Evolutionary conservation across 2,797 vertebrate species (phyloP).

Genomic region (Amblyopsis hoosieri): DNA sequence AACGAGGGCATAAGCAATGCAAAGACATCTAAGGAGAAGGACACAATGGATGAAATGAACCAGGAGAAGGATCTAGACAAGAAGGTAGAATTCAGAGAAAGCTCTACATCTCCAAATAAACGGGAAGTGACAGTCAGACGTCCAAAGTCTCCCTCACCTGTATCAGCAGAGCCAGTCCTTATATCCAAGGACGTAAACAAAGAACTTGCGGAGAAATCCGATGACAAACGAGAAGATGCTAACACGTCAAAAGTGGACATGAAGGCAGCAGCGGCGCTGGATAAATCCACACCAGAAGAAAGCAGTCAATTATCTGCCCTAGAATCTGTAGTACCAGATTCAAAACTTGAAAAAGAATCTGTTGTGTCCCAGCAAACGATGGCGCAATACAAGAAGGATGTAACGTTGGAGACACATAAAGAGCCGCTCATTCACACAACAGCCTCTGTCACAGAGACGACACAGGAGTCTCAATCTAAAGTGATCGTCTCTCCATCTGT

Average conservation of each 20-base stretch:
- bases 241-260: constrained; percentile 1
- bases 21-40: constrained; percentile 35
- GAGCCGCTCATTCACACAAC: constrained; percentile 23
- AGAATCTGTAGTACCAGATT: constrained; percentile 18
- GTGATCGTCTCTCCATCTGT: background rate
- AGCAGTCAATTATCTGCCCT: constrained; percentile 11
- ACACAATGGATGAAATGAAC: constrained; percentile 5
- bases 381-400: background rate
- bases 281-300: constrained; percentile 11
- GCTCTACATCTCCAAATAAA: constrained; percentile 10
- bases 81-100: constrained; percentile 27
- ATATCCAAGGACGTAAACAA: constrained; percentile 26
- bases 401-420: background rate
- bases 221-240: constrained; percentile 18
- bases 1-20: background rate
- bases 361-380: constrained; percentile 24
- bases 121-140: background rate
- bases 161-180: constrained; percentile 1
- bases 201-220: constrained; percentile 19
- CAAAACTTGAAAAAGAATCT: constrained; percentile 17
- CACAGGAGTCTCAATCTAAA: constrained; percentile 25
- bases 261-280: background rate
- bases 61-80: background rate
- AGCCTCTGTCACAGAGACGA: constrained; percentile 19
- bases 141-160: background rate